Base-by-base conservation (phyloP, 2,888 invertebrate genomes). In the Himalopsyche kuldschensis region DNA sequence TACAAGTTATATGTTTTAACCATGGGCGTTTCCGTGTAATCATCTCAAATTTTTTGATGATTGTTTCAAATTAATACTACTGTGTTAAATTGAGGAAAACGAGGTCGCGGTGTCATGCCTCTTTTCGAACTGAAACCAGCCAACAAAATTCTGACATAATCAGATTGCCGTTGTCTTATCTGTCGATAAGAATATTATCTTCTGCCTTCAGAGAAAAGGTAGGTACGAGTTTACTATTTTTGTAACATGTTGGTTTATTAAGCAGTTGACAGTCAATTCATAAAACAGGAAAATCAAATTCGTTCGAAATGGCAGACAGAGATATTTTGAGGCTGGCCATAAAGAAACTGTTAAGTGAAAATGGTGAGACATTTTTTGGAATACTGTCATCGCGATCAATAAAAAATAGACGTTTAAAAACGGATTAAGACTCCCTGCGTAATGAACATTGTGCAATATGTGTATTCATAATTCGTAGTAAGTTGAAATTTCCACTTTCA, bases 21-120 rank as follows among this genome's bases (percentile, higher is more conserved):
- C 75, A 75, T 75, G 75, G 75, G 75, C 75, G 75, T 75, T 75
- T 75, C 75, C 75, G 75, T 75, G 20, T 30, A 32, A 30, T 75
- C 32, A 75, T 30, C 27, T 10, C n/a, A 55, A 55, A 48, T n/a
- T 8, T 41, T 41, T 55, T 20, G 24, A 55, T 20, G 55, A 20
- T 55, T 55, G 55, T 55, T 55, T 55, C 55, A 55, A 20, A 3
- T 55, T 55, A 55, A 55, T 55, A 55, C 55, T 5, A 20, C 24
- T 55, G n/a, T 55, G 55, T 55, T 55, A n/a, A 55, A 55, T 20
- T 55, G 55, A 55, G 24, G 20, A 20, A 55, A 55, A 55, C 55
- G 55, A 55, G 55, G 55, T 55, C 55, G 20, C 55, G 20, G 20
- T 55, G 20, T 20, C n/a, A 55, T 55, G 55, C 24, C 55, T 55